Evolutionary conservation across 2,797 vertebrate species (phyloP), one percentile per base, ranked within the genome.

Genomic region (Tangara arthus): DNA sequence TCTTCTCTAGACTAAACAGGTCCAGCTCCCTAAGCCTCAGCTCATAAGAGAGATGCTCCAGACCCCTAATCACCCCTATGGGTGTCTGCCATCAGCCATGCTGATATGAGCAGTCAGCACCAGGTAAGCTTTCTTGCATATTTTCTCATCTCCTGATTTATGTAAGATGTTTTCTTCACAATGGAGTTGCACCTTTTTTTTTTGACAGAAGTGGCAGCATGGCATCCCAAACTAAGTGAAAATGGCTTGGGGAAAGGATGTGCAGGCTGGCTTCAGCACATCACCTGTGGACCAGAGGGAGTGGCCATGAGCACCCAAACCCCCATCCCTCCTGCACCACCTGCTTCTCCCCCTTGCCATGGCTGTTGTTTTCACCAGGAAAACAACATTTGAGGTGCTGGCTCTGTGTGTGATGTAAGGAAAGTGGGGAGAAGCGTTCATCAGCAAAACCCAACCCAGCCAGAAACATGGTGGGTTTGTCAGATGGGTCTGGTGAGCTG

Each of bases 401-500:
- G 42, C 66, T 79, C 28, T 41, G 50, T 27, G 63, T n/a, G 52
- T 2, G 7, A 50, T 6, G 19, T 2, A 37, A 41, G 28, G 39
- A 6, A 61, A 63, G 15, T 1, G 11, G 14, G 34, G 46, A 84
- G 53, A 65, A 63, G 44, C 9, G 4, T 42, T 50, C 50, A 46
- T 35, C 39, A 66, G 71, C 39, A 88, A 63, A 66, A 13, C 39
- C 49, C n/a, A 24, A 34, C 57, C 4, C 5, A 65, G 79, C 86
- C 85, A 86, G 73, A 32, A 72, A 28, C 32, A 22, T 2, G 2
- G 15, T 1, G 5, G 28, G 52, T 39, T 63, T 82, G 46, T 64
- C 80, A 76, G 91, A 89, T 28, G 90, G 93, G 65, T 79, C 91
- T 41, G 85, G 64, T 57, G 65, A 87, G 70, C 56, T 5, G 11